Evolutionary conservation across 2,888 invertebrate genomes (phyloP).

Genomic region (Dasypogon diadema): DNA sequence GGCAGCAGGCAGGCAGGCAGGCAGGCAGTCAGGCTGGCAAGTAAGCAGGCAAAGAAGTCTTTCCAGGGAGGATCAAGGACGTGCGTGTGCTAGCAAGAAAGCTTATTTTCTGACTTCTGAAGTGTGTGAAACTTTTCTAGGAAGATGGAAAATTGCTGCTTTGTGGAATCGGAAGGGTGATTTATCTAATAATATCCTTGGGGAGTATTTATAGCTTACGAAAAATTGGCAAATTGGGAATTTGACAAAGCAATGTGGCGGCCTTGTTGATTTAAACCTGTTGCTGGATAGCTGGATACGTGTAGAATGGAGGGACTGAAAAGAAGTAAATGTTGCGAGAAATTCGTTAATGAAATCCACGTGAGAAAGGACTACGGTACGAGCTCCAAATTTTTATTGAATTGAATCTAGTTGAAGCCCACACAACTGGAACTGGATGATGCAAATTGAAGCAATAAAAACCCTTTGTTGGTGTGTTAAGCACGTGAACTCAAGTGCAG

Average conservation of each 20-base stretch:
- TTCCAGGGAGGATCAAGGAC: background rate
- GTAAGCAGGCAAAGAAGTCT: background rate
- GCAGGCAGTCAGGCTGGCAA: too few relatives aligned
- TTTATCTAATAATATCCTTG: slow-evolving; percentile 49
- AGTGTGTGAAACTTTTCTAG: slow-evolving; percentile 32
- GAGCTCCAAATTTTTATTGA: too few relatives aligned
- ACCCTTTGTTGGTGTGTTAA: too few relatives aligned
- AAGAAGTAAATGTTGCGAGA: too few relatives aligned
- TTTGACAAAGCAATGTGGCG: slow-evolving; percentile 3
- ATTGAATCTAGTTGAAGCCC: too few relatives aligned
- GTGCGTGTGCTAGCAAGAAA: background rate
- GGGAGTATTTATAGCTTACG: slow-evolving; percentile 47
- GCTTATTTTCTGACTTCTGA: slow-evolving; percentile 43
- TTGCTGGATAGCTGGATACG: too few relatives aligned
- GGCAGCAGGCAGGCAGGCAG: background rate
- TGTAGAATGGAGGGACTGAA: too few relatives aligned
- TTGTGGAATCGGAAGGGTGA: slow-evolving; percentile 46
- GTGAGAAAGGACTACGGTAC: too few relatives aligned
- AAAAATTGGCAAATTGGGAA: slow-evolving; percentile 50
- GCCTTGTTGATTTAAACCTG: slow-evolving; percentile 39
- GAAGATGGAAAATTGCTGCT: slow-evolving; percentile 47
- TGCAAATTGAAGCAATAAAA: too few relatives aligned
- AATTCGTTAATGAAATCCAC: too few relatives aligned
- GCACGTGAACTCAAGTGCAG: too few relatives aligned
- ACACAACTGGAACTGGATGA: too few relatives aligned